Evolutionary conservation across 2,888 invertebrate species (phyloP).

Genomic region (Hipparchia sbordonii): DNA sequence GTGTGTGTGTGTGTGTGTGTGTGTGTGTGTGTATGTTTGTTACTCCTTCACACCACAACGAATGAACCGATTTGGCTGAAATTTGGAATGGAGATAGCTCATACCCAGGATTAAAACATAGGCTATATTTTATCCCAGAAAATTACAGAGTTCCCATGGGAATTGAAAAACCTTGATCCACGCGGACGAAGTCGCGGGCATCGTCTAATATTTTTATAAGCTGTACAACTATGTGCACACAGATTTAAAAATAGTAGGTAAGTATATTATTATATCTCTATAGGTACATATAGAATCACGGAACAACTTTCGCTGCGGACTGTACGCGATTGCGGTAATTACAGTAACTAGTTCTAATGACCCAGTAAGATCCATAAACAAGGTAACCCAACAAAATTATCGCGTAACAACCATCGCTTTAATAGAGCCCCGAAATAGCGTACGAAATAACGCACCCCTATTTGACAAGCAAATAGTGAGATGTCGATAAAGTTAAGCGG

Average conservation of each 20-base stretch:
- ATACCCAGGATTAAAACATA: too few species aligned
- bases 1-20: too few species aligned
- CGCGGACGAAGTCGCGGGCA: too few species aligned
- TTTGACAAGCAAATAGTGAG: conserved; percentile 59
- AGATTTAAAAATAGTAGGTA: background rate
- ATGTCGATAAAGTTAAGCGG: conserved; percentile 35
- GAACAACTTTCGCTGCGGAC: background rate
- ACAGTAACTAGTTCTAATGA: conserved; percentile 32
- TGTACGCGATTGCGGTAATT: conserved; percentile 20
- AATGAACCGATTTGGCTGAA: too few species aligned
- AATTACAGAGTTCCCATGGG: too few species aligned
- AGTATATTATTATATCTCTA: background rate
- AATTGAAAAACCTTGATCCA: too few species aligned
- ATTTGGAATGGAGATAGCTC: too few species aligned
- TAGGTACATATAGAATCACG: background rate
- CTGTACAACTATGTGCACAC: background rate
- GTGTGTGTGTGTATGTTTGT: too few species aligned
- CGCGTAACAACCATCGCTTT: conserved; percentile 45
- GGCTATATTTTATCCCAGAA: too few species aligned
- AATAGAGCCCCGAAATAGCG: conserved; percentile 59
- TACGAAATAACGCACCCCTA: conserved; percentile 64
- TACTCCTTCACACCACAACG: too few species aligned
- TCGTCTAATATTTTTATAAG: too few species aligned
- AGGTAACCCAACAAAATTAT: conserved; percentile 42
- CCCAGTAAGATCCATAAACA: conserved; percentile 39